A percentile compares a stretch with the other conserved stretches of the same genome.
Evolutionary conservation across 2,888 invertebrate species (phyloP).

Genomic region (Drosophila neutralis): DNA sequence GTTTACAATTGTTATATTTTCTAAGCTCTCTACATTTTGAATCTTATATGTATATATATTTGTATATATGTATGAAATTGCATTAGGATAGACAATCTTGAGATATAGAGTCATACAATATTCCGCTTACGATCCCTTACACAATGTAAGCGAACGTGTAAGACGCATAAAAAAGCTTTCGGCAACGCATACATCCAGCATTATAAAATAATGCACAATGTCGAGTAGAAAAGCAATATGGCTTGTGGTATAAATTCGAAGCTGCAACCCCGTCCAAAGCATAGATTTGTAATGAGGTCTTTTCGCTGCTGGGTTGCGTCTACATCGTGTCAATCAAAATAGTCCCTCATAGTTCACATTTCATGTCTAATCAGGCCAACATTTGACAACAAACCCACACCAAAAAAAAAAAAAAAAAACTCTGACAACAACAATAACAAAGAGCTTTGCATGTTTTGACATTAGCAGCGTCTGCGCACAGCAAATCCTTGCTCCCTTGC

Average conservation of each 20-base stretch:
- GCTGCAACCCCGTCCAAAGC: background rate
- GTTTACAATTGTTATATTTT: background rate
- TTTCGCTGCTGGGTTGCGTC: conserved; percentile 11
- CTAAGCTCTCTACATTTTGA: background rate
- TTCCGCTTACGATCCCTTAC: background rate
- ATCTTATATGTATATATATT: background rate
- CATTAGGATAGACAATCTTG: background rate
- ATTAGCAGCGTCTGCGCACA: conserved; percentile 58
- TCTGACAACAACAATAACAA: conserved; percentile 21
- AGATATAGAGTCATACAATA: background rate
- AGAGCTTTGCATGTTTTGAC: conserved; percentile 60
- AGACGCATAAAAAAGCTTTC: background rate
- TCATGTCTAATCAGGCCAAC: conserved; percentile 69
- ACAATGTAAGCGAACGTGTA: background rate
- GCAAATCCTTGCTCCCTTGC: conserved; percentile 14
- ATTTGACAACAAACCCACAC: conserved; percentile 63
- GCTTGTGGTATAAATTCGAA: background rate
- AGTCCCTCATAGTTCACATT: conserved; percentile 20
- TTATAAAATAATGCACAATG: background rate
- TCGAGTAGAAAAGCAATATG: background rate
- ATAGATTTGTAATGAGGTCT: background rate
- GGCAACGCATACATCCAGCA: background rate
- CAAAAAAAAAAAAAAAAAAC: conserved; percentile 11
- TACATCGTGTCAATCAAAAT: conserved; percentile 64
- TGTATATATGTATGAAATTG: background rate